These are phyloP conservation scores for Oreohelix idahoensis DNA, from an alignment of 1,140 invertebrate species.

Conservation along the genomic window DNA sequence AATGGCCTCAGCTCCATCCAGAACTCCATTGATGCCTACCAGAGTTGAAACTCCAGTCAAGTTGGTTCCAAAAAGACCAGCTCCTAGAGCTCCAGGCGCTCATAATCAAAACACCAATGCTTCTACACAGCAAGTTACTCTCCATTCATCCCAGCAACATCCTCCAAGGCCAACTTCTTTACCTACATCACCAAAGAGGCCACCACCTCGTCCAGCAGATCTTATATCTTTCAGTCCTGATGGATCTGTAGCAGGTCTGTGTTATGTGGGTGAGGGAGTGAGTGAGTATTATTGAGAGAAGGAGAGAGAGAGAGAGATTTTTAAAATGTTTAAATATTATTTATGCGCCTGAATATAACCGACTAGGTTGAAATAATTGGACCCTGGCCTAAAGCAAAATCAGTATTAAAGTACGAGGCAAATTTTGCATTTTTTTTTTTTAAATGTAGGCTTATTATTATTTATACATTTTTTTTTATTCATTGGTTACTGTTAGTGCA, in stretches of 20 bases:
- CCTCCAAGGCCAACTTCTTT: slow-evolving; percentile 3
- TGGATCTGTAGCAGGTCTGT: neutral
- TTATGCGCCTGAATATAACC: no score
- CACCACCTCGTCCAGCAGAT: slow-evolving; percentile 43
- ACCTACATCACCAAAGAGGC: slow-evolving; percentile 19
- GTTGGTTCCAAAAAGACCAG: slow-evolving; percentile 50
- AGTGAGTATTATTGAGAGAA: no score
- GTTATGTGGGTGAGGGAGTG: no score
- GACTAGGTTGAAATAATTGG: slow-evolving; percentile 79
- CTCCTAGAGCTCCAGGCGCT: slow-evolving; percentile 35
- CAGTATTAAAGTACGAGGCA: no score
- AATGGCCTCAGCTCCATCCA: slow-evolving; percentile 46
- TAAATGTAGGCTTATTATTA: no score
- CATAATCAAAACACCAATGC: neutral
- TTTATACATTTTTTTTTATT: no score
- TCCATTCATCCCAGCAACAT: neutral
- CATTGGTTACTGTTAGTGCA: no score
- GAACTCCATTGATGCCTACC: slow-evolving; percentile 31
- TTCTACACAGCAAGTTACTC: neutral
- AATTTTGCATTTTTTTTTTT: no score
- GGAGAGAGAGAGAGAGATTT: no score
- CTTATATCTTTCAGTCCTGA: slow-evolving; percentile 61
- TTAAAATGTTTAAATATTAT: no score
- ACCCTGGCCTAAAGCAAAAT: slow-evolving; percentile 44
- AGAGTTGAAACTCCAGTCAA: slow-evolving; percentile 12